Percentiles rank a stretch among this genome's conserved stretches.
Conservation (phyloP, 2,113 vertebrate species). For the Chaenocephalus aceratus region DNA sequence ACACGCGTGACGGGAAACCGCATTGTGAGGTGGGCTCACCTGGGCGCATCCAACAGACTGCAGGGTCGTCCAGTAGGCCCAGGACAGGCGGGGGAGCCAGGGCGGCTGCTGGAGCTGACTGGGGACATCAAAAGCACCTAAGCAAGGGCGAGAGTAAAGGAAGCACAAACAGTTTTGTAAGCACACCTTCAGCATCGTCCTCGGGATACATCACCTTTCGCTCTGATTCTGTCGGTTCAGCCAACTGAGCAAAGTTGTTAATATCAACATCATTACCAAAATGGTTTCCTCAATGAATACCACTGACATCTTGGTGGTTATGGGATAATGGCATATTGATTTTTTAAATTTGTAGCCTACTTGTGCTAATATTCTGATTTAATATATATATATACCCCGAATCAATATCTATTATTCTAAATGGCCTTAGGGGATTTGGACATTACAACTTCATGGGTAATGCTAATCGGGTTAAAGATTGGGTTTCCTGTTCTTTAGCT, state of each 20-base stretch:
- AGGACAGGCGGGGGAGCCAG: slow-evolving; percentile 70
- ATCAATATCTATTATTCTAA: slow-evolving; percentile 27
- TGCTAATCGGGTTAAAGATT: slow-evolving; percentile 22
- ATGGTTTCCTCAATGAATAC: slow-evolving; percentile 39
- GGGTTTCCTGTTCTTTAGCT: slow-evolving; percentile 26
- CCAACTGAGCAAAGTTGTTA: slow-evolving; percentile 72
- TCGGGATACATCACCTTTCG: slow-evolving; percentile 89
- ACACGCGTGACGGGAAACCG: slow-evolving; percentile 34
- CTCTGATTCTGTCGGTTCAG: slow-evolving; percentile 88
- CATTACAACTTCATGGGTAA: slow-evolving; percentile 45
- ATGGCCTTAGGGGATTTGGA: slow-evolving; percentile 51
- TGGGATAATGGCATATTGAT: slow-evolving; percentile 33
- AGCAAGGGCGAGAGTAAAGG: slow-evolving; percentile 82
- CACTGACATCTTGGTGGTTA: slow-evolving; percentile 34
- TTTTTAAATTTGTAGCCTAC: slow-evolving; percentile 45
- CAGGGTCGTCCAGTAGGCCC: slow-evolving; percentile 53
- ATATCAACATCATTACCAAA: slow-evolving; percentile 42
- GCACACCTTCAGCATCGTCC: slow-evolving; percentile 86
- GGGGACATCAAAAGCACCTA: slow-evolving; percentile 79
- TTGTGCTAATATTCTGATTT: slow-evolving; percentile 49
- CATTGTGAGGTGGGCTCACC: slow-evolving; percentile 54
- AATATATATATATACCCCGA: slow-evolving; percentile 18
- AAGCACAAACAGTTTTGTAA: slow-evolving; percentile 91
- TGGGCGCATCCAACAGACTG: slow-evolving; percentile 57
- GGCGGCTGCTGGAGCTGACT: slow-evolving; percentile 62